Conservation (phyloP, 1,140 invertebrate genomes). For the Diabrotica virgifera region DNA sequence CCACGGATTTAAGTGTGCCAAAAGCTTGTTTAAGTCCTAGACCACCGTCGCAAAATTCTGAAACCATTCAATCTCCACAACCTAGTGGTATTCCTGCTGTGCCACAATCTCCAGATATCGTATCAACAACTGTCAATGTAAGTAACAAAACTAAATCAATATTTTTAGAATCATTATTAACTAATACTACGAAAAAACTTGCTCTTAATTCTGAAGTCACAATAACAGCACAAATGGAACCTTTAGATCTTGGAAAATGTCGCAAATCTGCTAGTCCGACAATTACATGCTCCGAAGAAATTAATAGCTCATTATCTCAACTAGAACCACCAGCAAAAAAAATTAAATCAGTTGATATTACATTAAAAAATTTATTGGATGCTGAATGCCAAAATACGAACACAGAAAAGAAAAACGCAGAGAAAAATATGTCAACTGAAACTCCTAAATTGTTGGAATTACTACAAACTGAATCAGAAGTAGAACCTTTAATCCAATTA, state of each 20-base stretch:
- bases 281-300: constrained; percentile 60
- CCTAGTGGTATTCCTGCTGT: constrained; percentile 63
- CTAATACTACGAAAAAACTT: constrained; percentile 54
- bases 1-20: constrained; percentile 46
- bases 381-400: constrained; percentile 46
- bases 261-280: constrained; percentile 60
- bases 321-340: constrained; percentile 59
- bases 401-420: constrained; percentile 36
- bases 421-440: constrained; percentile 32
- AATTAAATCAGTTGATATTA: constrained; percentile 52
- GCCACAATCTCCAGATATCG: constrained; percentile 58
- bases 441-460: constrained; percentile 48
- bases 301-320: constrained; percentile 35
- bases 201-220: constrained; percentile 54
- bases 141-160: constrained; percentile 53
- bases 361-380: constrained; percentile 46
- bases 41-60: constrained; percentile 58
- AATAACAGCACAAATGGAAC: constrained; percentile 60
- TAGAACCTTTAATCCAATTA: constrained; percentile 67
- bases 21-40: constrained; percentile 42
- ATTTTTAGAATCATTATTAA: constrained; percentile 57
- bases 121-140: constrained; percentile 43
- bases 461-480: constrained; percentile 52
- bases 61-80: constrained; percentile 63
- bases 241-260: constrained; percentile 63